Evolutionary conservation across 2,888 invertebrate genomes (phyloP), one percentile per base, ranked within the genome.

Genomic region (Meteorus colon): DNA sequence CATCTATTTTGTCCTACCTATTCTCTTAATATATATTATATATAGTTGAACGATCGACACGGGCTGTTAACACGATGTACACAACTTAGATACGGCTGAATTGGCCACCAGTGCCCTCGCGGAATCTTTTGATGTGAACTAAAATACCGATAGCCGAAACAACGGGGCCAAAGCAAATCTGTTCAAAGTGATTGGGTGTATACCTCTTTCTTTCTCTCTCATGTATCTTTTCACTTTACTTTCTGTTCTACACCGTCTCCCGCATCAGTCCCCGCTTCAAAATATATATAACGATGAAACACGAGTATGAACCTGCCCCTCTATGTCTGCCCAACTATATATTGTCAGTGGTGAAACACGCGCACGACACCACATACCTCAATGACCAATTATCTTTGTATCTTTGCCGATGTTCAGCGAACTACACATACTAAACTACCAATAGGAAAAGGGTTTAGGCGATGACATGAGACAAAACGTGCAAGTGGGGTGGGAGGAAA

Each of bases 311-410:
- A 51, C 55, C 73, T 74, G 41, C 63, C 71, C 55, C 71, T 34
- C 45, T n/a, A 24, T 29, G 45, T 65, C 67, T 48, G 60, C 45
- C 59, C 71, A 45, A 16, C 73, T 31, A 29, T 51, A 19, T 48
- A 55, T 73, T 19, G 31, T 51, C 51, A 16, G 55, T 67, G 63
- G 62, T 74, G 76, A 70, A 73, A 73, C 74, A 77, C 72, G 77
- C 81, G 80, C 84, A 80, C 84, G 83, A 82, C 83, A 34, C 34
- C 81, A 73, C 80, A 88, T 88, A 88, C 86, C 86, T 86, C 86
- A 86, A 88, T 88, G 88, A 88, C 86, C 88, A 89, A 89, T 89
- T 89, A 89, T 88, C 86, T 84, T 84, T 84, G 86, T 88, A 87
- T 88, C 88, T 89, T 88, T 89, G 83, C 88, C 88, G 81, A 88